These are phyloP conservation scores for Perca flavescens DNA, from an alignment of 2,113 vertebrate species.

Conservation along the genomic window DNA sequence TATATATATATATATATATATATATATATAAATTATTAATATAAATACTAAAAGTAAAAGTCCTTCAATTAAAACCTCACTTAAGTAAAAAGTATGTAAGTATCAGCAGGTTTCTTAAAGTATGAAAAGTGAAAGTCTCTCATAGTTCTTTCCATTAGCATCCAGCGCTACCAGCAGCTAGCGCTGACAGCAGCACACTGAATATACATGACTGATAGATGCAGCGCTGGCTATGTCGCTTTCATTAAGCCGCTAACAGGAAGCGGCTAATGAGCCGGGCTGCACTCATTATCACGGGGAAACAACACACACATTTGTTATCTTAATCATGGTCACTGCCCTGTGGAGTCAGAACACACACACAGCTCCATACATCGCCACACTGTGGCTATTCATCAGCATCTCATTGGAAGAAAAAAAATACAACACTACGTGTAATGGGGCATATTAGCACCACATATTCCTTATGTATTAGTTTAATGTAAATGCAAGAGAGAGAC, in stretches of 20 bases:
- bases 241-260: conserved; percentile 71
- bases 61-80: no score
- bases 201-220: conserved; percentile 50
- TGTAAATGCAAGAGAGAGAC: conserved; percentile 17
- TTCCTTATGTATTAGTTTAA: conserved; percentile 42
- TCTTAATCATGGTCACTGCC: conserved; percentile 66
- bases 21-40: no score
- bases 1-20: no score
- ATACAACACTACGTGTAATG: conserved; percentile 33
- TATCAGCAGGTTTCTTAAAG: no score
- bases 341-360: conserved; percentile 55
- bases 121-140: neutral
- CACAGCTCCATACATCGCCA: conserved; percentile 57
- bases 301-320: conserved; percentile 69
- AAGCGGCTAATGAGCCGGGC: conserved; percentile 68
- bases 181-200: conserved; percentile 25
- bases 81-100: no score
- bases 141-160: neutral
- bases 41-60: no score
- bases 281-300: conserved; percentile 63
- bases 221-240: conserved; percentile 24
- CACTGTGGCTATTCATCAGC: conserved; percentile 48
- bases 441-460: conserved; percentile 34
- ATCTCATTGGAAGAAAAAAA: conserved; percentile 42
- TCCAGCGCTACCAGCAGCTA: neutral